phyloP scores from a whole-genome alignment of 1,140 invertebrate species.

The Musca vetustissima region DNA sequence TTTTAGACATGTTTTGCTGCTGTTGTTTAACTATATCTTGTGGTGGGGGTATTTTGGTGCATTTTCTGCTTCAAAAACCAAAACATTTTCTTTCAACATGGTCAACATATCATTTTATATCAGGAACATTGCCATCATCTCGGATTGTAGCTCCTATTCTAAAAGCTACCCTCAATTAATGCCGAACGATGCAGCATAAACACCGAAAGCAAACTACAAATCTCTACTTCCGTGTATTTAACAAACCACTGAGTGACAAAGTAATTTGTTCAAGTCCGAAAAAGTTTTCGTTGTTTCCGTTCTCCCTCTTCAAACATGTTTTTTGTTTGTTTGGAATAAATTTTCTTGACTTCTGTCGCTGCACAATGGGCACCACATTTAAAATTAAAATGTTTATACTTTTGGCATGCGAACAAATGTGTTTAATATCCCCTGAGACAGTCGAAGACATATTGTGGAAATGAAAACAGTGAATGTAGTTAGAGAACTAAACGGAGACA shows the following conservation, averaged over 20 bases:
- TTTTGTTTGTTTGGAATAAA: too few species aligned
- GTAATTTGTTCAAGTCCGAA: slow-evolving; percentile 21
- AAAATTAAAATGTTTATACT: too few species aligned
- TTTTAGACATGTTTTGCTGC: slow-evolving; percentile 1
- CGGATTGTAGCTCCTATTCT: background rate
- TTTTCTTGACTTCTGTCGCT: too few species aligned
- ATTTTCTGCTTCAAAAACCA: background rate
- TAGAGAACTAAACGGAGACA: too few species aligned
- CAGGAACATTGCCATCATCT: background rate
- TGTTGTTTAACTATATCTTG: background rate
- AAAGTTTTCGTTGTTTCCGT: slow-evolving; percentile 12
- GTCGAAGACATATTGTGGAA: too few species aligned
- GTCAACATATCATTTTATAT: slow-evolving; percentile 19
- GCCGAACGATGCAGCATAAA: background rate
- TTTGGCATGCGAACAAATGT: too few species aligned
- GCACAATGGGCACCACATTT: too few species aligned
- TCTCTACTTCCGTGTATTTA: slow-evolving; percentile 15
- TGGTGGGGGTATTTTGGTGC: too few species aligned
- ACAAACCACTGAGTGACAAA: slow-evolving; percentile 19
- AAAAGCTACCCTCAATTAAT: background rate
- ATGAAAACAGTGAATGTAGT: too few species aligned
- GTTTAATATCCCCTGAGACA: too few species aligned
- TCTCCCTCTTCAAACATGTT: too few species aligned
- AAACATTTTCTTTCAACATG: slow-evolving; percentile 4
- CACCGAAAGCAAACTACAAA: background rate